Evolutionary conservation across 2,113 vertebrate genomes (phyloP).

Genomic region (Tragulus kanchil): DNA sequence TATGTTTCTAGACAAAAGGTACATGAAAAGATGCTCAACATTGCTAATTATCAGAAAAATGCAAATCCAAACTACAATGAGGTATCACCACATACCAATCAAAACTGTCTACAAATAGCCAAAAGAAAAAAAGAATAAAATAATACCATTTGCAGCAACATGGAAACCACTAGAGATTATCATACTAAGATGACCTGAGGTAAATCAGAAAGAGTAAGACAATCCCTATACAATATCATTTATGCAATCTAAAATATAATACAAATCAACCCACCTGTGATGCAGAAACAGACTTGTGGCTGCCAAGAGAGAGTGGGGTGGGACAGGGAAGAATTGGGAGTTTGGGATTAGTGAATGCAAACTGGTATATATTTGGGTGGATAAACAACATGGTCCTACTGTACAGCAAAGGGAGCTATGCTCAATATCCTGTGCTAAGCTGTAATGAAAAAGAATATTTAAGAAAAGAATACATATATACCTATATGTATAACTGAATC

Average conservation of each 20-base stretch:
- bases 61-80: neutral
- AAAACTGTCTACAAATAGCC: neutral
- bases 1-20: no score
- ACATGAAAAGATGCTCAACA: neutral
- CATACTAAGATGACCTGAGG: neutral
- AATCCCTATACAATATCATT: neutral
- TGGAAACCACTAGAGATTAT: neutral
- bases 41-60: neutral
- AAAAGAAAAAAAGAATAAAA: neutral
- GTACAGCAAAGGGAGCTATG: neutral
- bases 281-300: neutral
- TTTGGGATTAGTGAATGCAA: neutral
- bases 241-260: neutral
- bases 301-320: neutral
- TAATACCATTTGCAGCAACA: neutral
- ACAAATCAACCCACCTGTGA: neutral
- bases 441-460: neutral
- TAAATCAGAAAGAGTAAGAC: neutral
- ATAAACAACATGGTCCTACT: neutral
- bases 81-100: neutral
- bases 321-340: neutral
- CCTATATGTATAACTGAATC: neutral
- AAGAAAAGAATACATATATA: neutral
- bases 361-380: neutral
- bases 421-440: neutral